These are phyloP conservation scores for Falco cherrug DNA, from an alignment of 2,797 vertebrate genomes.

Conservation along the genomic window DNA sequence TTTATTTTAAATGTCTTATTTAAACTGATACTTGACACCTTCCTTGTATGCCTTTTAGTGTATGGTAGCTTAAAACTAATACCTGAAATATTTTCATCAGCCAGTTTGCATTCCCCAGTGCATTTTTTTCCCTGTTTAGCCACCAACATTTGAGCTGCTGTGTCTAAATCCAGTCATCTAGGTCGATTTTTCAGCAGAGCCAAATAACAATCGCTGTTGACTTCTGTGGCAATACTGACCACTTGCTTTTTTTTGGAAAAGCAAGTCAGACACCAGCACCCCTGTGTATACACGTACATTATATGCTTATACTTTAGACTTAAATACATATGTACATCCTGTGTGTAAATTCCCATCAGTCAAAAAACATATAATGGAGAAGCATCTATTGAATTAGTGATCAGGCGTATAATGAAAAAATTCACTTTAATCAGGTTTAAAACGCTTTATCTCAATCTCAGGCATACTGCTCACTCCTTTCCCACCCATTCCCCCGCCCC, in stretches of 20 bases:
- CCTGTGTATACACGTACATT: too few relatives aligned
- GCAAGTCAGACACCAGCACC: neutral
- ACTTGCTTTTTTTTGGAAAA: neutral
- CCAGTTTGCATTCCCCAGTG: neutral
- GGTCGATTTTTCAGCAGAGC: neutral
- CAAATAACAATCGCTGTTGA: neutral
- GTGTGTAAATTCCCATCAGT: neutral
- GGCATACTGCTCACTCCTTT: neutral
- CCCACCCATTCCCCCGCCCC: too few relatives aligned
- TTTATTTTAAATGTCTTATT: neutral
- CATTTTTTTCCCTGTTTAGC: neutral
- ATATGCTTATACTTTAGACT: too few relatives aligned
- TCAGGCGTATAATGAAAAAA: neutral
- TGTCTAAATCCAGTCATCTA: neutral
- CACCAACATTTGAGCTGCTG: neutral
- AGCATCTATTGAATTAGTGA: neutral
- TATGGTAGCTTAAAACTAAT: neutral
- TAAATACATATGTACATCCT: too few relatives aligned
- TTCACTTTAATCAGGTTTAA: neutral
- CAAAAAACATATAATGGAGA: neutral
- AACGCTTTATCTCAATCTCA: neutral
- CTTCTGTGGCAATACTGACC: neutral
- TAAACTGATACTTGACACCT: neutral
- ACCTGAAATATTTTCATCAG: neutral
- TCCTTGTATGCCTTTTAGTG: neutral